Conservation (phyloP, 1,140 invertebrate genomes). For the Lepidurus couesii region DNA sequence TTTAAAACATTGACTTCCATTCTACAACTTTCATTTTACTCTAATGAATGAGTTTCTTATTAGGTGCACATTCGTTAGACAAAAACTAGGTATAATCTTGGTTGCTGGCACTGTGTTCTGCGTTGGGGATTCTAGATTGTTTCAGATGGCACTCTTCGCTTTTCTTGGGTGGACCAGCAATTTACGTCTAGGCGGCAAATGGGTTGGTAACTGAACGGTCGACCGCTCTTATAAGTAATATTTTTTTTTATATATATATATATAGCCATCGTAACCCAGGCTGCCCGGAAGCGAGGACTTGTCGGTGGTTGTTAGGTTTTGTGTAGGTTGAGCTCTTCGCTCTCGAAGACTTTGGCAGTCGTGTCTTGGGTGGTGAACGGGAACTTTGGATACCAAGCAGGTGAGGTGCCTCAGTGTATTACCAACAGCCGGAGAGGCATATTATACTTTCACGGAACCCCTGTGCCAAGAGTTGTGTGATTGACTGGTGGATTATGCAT, state of each 20-base stretch:
- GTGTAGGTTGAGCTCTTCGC: not conserved
- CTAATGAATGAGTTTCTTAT: too few species aligned
- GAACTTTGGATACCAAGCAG: not conserved
- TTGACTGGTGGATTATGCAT: not conserved
- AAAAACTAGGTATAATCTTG: too few species aligned
- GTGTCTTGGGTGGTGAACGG: conserved; percentile 3
- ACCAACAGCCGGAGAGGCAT: not conserved
- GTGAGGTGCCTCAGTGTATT: not conserved
- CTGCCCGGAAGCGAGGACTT: not conserved
- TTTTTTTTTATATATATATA: not conserved
- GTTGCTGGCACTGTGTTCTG: too few species aligned
- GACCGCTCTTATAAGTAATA: not conserved
- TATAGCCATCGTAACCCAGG: not conserved
- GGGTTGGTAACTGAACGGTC: not conserved
- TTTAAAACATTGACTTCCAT: too few species aligned
- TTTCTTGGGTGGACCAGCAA: too few species aligned
- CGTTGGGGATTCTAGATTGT: too few species aligned
- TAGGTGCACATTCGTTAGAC: too few species aligned
- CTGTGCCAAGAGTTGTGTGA: not conserved
- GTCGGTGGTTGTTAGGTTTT: not conserved
- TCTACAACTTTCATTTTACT: too few species aligned
- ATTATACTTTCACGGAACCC: not conserved
- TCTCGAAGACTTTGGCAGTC: not conserved
- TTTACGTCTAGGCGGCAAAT: not conserved
- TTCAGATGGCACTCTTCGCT: too few species aligned